phyloP scores from a whole-genome alignment of 1,140 invertebrate genomes.

The Drosophila quadrilineata region DNA sequence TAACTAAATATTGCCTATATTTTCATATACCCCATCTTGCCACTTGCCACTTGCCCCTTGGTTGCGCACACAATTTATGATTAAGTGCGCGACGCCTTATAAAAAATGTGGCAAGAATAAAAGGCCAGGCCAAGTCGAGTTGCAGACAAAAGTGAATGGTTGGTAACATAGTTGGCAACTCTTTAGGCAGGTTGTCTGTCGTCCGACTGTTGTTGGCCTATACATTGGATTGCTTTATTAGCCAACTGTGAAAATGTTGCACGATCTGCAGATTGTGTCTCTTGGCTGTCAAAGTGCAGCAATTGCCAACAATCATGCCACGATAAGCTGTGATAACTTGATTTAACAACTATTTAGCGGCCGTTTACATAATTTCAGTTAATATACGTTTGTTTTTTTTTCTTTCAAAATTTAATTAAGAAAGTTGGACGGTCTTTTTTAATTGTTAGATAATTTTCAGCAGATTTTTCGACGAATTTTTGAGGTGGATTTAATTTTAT shows the following conservation, averaged over 20 bases:
- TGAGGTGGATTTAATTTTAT: too few species aligned
- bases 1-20: not conserved
- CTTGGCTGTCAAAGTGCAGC: slow-evolving; percentile 9
- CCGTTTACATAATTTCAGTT: too few species aligned
- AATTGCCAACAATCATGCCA: slow-evolving; percentile 30
- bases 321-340: not conserved
- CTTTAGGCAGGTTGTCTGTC: not conserved
- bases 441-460: too few species aligned
- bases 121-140: slow-evolving; percentile 9
- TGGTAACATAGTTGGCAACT: slow-evolving; percentile 30
- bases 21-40: too few species aligned
- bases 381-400: too few species aligned
- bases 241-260: slow-evolving; percentile 40
- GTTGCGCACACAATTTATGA: slow-evolving; percentile 26
- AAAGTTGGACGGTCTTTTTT: too few species aligned
- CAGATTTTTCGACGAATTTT: too few species aligned
- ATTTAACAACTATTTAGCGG: not conserved
- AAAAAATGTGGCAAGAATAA: slow-evolving; percentile 22
- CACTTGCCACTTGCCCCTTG: too few species aligned
- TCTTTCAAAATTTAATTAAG: too few species aligned
- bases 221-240: slow-evolving; percentile 71
- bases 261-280: slow-evolving; percentile 49
- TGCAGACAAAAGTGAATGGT: slow-evolving; percentile 56
- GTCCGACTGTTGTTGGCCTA: slow-evolving; percentile 5
- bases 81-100: slow-evolving; percentile 22